A percentile compares a stretch with the other conserved stretches of the same genome.
Evolutionary conservation across 1,140 invertebrate species (phyloP).

Genomic region (Diuraphis noxia): DNA sequence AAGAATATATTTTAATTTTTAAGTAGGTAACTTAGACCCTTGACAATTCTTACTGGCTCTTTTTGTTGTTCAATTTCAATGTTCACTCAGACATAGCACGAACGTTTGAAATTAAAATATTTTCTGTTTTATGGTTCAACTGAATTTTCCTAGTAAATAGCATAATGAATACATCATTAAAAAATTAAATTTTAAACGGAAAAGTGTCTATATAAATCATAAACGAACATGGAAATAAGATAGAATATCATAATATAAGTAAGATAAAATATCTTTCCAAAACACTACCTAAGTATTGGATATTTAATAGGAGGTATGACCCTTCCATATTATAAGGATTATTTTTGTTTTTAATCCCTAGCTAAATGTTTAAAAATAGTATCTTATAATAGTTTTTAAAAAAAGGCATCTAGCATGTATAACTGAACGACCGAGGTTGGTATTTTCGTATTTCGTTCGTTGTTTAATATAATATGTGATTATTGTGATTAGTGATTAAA

Average conservation of each 20-base stretch:
- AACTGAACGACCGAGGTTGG: not conserved
- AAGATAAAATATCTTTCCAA: not conserved
- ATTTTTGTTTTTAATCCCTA: not conserved
- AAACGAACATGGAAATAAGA: not conserved
- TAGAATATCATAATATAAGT: not conserved
- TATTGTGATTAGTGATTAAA: not conserved
- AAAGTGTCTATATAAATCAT: too few species aligned
- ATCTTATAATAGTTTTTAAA: too few species aligned
- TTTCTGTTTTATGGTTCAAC: too few species aligned
- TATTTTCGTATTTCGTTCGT: not conserved
- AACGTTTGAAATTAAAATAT: too few species aligned
- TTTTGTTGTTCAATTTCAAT: too few species aligned
- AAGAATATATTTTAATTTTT: too few species aligned
- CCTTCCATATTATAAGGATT: not conserved
- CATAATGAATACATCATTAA: not conserved
- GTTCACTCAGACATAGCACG: too few species aligned
- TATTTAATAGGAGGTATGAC: not conserved
- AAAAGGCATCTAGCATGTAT: not conserved
- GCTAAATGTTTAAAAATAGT: not conserved
- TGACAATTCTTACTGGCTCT: too few species aligned
- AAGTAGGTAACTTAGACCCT: too few species aligned
- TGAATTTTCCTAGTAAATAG: too few species aligned
- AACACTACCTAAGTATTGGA: not conserved
- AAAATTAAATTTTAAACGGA: not conserved
- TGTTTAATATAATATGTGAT: not conserved